Evolutionary conservation across 2,113 vertebrate genomes (phyloP), one percentile per base, ranked within the genome.

Genomic region (Alosa alosa): DNA sequence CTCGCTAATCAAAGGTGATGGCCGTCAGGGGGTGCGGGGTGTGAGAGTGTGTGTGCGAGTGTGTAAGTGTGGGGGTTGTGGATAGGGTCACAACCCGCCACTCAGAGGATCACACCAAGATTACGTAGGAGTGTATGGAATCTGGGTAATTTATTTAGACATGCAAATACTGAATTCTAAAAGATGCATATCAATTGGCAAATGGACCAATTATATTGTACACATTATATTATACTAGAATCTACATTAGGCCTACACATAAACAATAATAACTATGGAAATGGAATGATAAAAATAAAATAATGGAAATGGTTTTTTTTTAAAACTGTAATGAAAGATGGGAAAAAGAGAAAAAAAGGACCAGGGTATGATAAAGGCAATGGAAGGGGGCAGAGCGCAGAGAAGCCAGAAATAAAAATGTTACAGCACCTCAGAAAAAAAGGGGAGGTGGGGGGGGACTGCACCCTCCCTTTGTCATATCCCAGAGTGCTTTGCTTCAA

Each of bases 391-490:
- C 11, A 36, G n/a, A 25, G 64, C 25, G 7, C 9, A 11, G 64
- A 72, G 64, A 72, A 72, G 10, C 64, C 64, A 31, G 25, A 36
- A 36, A 72, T 36, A 72, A 72, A 64, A 72, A 72, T 72, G n/a
- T 36, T 7, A 72, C 64, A 72, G 10, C 64, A 72, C 64, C 25
- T 72, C 25, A 25, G 25, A 25, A 10, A 72, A 72, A 72, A 72
- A 72, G 10, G 10, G 64, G 64, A 0, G 2, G 64, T 31, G 64
- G 11, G 64, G 31, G 25, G 64, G 25, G 64, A 1, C 25, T 11
- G 64, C 81, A 85, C 81, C 86, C 81, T 87, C 60, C 52, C 86
- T 13, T n/a, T 55, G 15, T 2, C 17, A 50, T 72, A 15, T 78
- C 75, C 82, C 82, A 82, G 39, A 49, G 45, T 31, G 45, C 64